Conservation (phyloP, 2,797 vertebrate genomes). For the Platyrinchus mystaceus region DNA sequence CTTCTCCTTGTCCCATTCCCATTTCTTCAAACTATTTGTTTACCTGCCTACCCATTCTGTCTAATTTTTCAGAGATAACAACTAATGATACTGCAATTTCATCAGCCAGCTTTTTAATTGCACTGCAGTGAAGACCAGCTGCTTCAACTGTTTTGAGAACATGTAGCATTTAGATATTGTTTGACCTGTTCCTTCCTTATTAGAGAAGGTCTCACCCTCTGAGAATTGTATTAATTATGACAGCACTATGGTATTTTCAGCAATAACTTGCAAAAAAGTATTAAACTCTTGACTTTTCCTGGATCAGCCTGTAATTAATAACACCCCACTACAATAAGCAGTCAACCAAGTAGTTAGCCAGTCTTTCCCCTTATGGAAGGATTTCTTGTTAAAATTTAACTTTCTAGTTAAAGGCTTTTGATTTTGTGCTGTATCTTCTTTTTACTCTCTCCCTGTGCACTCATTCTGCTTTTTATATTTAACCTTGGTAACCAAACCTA, state of each 20-base stretch:
- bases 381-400: not conserved
- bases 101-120: slow-evolving; percentile 3
- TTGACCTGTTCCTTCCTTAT: not conserved
- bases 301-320: not conserved
- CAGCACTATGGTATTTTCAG: not conserved
- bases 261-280: not conserved
- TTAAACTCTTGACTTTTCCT: not conserved
- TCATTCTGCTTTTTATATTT: not conserved
- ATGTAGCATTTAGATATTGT: not conserved
- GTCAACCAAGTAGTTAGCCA: not conserved
- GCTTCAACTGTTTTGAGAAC: not conserved
- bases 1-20: not conserved
- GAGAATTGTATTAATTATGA: not conserved
- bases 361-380: not conserved
- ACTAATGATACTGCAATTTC: not conserved
- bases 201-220: not conserved
- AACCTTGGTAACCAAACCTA: not conserved
- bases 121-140: not conserved
- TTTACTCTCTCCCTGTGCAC: not conserved
- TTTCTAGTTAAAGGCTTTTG: not conserved
- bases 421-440: not conserved
- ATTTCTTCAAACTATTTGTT: not conserved
- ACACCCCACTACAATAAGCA: not conserved
- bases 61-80: not conserved
- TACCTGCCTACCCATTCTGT: not conserved